Evolutionary conservation across 2,113 vertebrate species (phyloP).

Genomic region (Microtus richardsoni): DNA sequence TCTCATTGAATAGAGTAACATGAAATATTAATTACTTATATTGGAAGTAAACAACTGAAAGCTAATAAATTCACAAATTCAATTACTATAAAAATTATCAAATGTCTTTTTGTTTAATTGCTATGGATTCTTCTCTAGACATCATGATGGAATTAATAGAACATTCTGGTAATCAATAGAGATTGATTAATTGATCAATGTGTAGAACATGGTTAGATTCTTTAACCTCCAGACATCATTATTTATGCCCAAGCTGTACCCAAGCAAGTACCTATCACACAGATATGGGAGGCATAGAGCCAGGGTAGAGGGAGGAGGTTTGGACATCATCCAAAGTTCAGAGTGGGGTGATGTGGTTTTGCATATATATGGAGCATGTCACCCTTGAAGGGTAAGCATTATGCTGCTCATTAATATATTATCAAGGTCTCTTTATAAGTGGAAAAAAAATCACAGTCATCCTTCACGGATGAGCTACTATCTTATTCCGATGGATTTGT

Average conservation of each 20-base stretch:
- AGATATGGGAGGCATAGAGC: neutral
- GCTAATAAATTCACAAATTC: slow-evolving; percentile 81
- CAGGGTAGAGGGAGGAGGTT: slow-evolving; percentile 45
- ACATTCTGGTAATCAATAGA: slow-evolving; percentile 78
- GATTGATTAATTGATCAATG: slow-evolving; percentile 81
- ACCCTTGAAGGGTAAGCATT: slow-evolving; percentile 81
- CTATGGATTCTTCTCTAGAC: slow-evolving; percentile 81
- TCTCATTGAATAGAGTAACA: slow-evolving; percentile 74
- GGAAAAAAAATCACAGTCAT: slow-evolving; percentile 68
- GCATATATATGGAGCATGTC: slow-evolving; percentile 74
- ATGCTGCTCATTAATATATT: slow-evolving; percentile 78
- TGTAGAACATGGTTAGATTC: slow-evolving; percentile 71
- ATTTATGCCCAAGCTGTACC: slow-evolving; percentile 62
- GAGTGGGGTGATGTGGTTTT: slow-evolving; percentile 68
- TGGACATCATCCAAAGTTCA: slow-evolving; percentile 75
- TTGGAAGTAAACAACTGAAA: slow-evolving; percentile 80
- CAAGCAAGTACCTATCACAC: neutral
- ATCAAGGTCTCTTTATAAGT: slow-evolving; percentile 76
- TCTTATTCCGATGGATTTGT: slow-evolving; percentile 75
- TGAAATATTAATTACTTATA: slow-evolving; percentile 81
- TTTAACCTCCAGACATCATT: slow-evolving; percentile 74
- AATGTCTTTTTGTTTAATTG: slow-evolving; percentile 84
- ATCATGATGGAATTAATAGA: slow-evolving; percentile 82
- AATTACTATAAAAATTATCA: slow-evolving; percentile 80
- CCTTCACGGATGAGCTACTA: slow-evolving; percentile 80